Evolutionary conservation across 64 coral and sea anemone genomes (phyloP), one percentile per base, ranked within the genome.

Genomic region (Astreopora myriophthalma): DNA sequence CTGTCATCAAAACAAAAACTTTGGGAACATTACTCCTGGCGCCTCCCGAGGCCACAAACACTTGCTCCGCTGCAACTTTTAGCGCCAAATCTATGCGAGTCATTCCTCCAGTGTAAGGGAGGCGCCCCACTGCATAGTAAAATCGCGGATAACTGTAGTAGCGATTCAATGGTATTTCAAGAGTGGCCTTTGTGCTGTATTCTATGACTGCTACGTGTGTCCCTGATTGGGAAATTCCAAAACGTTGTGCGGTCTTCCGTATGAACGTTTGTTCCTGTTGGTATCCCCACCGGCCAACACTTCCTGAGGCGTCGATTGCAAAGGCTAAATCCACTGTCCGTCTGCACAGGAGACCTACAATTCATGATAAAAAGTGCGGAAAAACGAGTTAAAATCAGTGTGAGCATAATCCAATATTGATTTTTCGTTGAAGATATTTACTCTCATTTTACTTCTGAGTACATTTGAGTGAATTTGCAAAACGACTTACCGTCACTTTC

Each of bases 41-140:
- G 0, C 89, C 76, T 23, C 76, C 64, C 14, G 20, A 42, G 6
- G 17, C 3, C 1, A 1, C 22, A 61, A 91, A 91, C 48, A 82
- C 79, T 1, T 38, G 20, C 9, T 91, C 31, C 5, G 89, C 89
- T 37, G 76, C 79, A 36, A n/a, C 34, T 65, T 83, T 72, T 5
- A 92, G 80, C 4, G 90, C 90, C 23, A 92, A 38, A 26, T 92
- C 90, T 64, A 92, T 92, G 22, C 90, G 46, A 5, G 79, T 92
- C 16, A 63, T 14, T 20, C 79, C 79, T 68, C 72, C 46, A 8
- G 16, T 48, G 44, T 85, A 86, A 20, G 69, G 79, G 28, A 85
- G 51, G 30, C 29, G 25, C 5, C 49, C 8, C 1, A 92, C 70
- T 9, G 69, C 90, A 8, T 29, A 19, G 16, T 34, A 57, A 34